A percentile compares a stretch with the other conserved stretches of the same genome.
phyloP scores from a whole-genome alignment of 2,113 vertebrate genomes.

The Paralichthys olivaceus region DNA sequence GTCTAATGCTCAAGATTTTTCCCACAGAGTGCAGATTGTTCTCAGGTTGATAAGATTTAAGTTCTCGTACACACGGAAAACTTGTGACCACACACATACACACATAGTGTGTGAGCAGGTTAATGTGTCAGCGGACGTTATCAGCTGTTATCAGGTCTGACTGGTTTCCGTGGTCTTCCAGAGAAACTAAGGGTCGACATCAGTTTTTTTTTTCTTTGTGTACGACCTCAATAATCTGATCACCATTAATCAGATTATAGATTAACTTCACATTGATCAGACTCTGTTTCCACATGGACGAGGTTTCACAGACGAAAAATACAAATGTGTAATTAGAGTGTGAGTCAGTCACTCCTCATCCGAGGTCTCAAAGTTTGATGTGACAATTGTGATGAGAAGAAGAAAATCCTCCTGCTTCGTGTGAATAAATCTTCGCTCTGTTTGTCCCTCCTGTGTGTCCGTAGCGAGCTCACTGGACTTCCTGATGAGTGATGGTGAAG shows the following conservation, averaged over 20 bases:
- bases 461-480: slow-evolving; percentile 81
- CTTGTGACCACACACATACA: slow-evolving; percentile 20
- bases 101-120: slow-evolving; percentile 24
- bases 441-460: slow-evolving; percentile 25
- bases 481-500: slow-evolving; percentile 76
- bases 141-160: slow-evolving; percentile 57
- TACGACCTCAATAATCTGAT: not conserved
- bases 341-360: too few species aligned
- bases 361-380: too few species aligned
- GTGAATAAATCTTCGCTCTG: not conserved
- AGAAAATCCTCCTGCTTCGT: too few species aligned
- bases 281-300: not conserved
- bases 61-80: slow-evolving; percentile 1
- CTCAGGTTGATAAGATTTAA: slow-evolving; percentile 44
- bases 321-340: too few species aligned
- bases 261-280: not conserved
- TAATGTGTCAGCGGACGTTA: slow-evolving; percentile 67
- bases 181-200: not conserved
- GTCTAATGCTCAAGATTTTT: slow-evolving; percentile 39
- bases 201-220: not conserved
- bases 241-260: not conserved
- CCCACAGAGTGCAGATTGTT: slow-evolving; percentile 65
- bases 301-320: too few species aligned
- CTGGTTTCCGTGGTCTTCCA: slow-evolving; percentile 56
- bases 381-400: too few species aligned